Evolutionary conservation across 2,113 vertebrate genomes (phyloP).

Genomic region (Fulmarus glacialis): DNA sequence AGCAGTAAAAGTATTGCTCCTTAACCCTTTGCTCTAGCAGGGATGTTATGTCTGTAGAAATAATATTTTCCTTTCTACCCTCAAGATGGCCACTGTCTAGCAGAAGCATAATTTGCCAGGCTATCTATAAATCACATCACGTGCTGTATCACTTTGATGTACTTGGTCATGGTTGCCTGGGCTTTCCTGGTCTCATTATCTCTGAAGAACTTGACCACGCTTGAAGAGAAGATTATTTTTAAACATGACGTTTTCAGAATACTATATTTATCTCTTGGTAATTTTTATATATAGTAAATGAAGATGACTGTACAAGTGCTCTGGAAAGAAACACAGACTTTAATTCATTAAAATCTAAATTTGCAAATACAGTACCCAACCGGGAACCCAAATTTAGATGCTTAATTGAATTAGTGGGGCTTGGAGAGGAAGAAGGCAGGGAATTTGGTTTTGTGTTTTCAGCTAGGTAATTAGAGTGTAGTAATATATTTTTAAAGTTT

Average conservation of each 20-base stretch:
- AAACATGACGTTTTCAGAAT: not conserved
- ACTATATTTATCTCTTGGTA: slow-evolving; percentile 1
- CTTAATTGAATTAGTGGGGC: not conserved
- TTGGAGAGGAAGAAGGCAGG: not conserved
- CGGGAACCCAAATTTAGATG: slow-evolving; percentile 12
- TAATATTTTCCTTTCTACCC: not conserved
- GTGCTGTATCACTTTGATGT: not conserved
- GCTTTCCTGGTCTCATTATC: slow-evolving; percentile 21
- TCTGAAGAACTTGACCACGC: not conserved
- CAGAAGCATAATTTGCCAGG: not conserved
- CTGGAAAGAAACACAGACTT: slow-evolving; percentile 1
- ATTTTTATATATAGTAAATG: slow-evolving; percentile 7
- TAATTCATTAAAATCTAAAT: slow-evolving; percentile 42
- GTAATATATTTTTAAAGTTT: slow-evolving; percentile 4
- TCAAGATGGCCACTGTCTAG: slow-evolving; percentile 1
- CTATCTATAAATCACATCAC: not conserved
- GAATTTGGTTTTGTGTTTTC: slow-evolving; percentile 16
- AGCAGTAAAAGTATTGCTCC: not conserved
- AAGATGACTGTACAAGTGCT: not conserved
- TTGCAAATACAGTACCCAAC: not conserved
- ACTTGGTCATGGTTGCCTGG: slow-evolving; percentile 18
- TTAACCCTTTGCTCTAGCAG: not conserved
- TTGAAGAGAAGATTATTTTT: slow-evolving; percentile 35
- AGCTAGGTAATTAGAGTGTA: slow-evolving; percentile 2
- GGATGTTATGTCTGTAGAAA: not conserved